These are phyloP conservation scores for Tyrannus savana DNA, from an alignment of 2,113 vertebrate species.

Conservation along the genomic window DNA sequence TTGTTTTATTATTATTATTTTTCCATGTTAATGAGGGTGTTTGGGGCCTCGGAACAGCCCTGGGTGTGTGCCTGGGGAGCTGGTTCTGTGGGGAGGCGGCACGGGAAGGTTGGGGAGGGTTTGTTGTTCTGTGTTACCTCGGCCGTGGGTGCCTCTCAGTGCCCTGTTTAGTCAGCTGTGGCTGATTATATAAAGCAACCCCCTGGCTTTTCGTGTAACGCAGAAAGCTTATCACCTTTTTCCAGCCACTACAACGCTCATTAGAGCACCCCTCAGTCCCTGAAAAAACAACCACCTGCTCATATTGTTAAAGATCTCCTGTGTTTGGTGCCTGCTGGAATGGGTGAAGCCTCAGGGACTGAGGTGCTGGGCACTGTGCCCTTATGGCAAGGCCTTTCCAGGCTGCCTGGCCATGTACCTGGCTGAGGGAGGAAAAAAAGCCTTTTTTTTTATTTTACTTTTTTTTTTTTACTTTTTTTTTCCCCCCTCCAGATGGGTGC, in stretches of 20 bases:
- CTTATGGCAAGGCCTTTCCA: rapidly evolving
- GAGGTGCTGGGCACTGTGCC: background rate
- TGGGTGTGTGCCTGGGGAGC: background rate
- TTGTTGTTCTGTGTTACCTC: background rate
- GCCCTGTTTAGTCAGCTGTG: constrained; percentile 61
- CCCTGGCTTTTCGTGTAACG: constrained; percentile 20
- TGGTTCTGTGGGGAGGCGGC: background rate
- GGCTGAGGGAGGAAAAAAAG: rapidly evolving
- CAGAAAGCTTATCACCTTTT: constrained; percentile 44
- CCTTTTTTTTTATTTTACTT: background rate
- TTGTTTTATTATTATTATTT: background rate
- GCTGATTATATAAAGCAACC: constrained; percentile 14
- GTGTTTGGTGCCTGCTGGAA: background rate
- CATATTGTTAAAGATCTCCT: background rate
- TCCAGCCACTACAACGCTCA: constrained; percentile 14
- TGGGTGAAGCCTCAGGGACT: background rate
- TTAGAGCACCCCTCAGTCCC: background rate
- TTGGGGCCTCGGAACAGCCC: background rate
- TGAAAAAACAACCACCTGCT: background rate
- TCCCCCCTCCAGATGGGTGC: background rate
- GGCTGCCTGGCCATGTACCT: background rate
- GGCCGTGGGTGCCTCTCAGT: background rate
- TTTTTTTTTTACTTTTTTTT: background rate
- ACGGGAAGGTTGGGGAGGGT: background rate
- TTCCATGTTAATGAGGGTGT: background rate